These are phyloP conservation scores for Ageneiosus marmoratus DNA, from an alignment of 2,113 vertebrate genomes.

Conservation along the genomic window DNA sequence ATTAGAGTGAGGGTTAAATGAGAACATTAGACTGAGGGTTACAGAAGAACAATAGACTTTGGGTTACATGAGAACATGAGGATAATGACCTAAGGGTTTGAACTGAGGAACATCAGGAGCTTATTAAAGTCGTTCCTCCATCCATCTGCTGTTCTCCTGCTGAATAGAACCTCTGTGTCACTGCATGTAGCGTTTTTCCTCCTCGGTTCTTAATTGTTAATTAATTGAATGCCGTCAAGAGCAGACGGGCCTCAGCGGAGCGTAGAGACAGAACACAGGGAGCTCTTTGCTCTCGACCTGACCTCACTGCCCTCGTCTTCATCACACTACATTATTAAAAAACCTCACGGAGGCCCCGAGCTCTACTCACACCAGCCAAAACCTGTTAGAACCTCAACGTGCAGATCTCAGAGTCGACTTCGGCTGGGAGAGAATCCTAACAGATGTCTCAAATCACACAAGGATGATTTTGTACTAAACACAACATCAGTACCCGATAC, in stretches of 20 bases:
- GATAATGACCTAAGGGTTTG: conserved; percentile 66
- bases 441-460: background rate
- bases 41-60: background rate
- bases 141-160: conserved; percentile 67
- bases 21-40: conserved; percentile 51
- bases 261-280: conserved; percentile 70
- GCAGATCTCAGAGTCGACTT: background rate
- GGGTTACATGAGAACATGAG: conserved; percentile 44
- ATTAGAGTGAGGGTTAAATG: conserved; percentile 42
- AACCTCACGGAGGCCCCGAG: conserved; percentile 64
- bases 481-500: background rate
- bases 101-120: conserved; percentile 63
- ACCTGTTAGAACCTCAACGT: background rate
- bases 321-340: conserved; percentile 65
- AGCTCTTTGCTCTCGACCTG: conserved; percentile 37
- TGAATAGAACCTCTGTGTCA: conserved; percentile 78
- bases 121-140: conserved; percentile 75
- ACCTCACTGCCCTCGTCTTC: conserved; percentile 47
- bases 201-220: conserved; percentile 76
- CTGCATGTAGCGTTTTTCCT: conserved; percentile 70
- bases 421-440: background rate
- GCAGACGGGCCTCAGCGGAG: conserved; percentile 76
- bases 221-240: conserved; percentile 79
- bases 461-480: background rate
- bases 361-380: background rate